Evolutionary conservation across 2,888 invertebrate genomes (phyloP).

Genomic region (Horisme vitalbata): DNA sequence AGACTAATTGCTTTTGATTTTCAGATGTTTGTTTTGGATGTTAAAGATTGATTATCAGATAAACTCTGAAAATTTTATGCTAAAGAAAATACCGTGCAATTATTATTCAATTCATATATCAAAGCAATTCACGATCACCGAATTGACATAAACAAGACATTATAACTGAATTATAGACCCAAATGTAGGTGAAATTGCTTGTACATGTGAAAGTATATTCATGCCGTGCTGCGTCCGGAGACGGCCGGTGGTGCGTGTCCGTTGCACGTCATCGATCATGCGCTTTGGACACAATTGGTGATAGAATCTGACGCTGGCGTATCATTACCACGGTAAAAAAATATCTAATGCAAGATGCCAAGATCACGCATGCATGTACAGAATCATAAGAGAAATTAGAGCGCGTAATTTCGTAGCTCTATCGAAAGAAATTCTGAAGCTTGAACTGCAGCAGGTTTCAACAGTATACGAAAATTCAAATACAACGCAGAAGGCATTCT

Average conservation of each 20-base stretch:
- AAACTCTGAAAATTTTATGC: background rate
- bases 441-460: background rate
- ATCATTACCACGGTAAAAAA: conserved; percentile 28
- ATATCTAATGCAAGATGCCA: conserved; percentile 11
- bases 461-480: background rate
- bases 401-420: conserved; percentile 8
- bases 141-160: conserved; percentile 30
- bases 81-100: conserved; percentile 18
- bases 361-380: conserved; percentile 20
- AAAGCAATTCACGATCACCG: conserved; percentile 14
- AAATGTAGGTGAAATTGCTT: conserved; percentile 65
- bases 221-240: conserved; percentile 46
- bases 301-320: conserved; percentile 31
- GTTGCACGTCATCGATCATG: conserved; percentile 54
- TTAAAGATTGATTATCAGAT: background rate
- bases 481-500: background rate
- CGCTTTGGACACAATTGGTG: conserved; percentile 36
- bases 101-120: conserved; percentile 14
- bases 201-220: conserved; percentile 68
- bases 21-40: too few relatives aligned
- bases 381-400: conserved; percentile 19
- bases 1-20: too few relatives aligned
- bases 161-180: conserved; percentile 40
- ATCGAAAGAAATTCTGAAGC: conserved; percentile 1
- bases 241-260: conserved; percentile 54